Evolutionary conservation across 2,113 vertebrate species (phyloP).

Genomic region (Eulemur macaco): DNA sequence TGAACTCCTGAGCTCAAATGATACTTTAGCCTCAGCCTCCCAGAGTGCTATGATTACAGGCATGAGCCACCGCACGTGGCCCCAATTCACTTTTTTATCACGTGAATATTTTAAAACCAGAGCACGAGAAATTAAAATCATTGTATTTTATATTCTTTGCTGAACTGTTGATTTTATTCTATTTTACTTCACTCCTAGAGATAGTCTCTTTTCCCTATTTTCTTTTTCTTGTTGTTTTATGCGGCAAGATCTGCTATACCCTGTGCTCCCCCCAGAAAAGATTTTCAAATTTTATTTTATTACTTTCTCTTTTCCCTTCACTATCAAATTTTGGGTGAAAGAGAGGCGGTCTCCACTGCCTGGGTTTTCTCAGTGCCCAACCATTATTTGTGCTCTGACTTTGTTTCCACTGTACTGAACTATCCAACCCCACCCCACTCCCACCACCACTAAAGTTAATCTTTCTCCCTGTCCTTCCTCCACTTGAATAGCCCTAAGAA

Average conservation of each 20-base stretch:
- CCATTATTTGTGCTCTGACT: not conserved
- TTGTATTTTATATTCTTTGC: not conserved
- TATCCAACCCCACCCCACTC: too few relatives aligned
- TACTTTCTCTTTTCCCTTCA: not conserved
- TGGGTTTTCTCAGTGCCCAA: not conserved
- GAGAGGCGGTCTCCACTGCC: rapidly evolving
- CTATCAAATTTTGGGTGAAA: not conserved
- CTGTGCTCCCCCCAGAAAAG: not conserved
- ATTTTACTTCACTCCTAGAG: not conserved
- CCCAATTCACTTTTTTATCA: not conserved
- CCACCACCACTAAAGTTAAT: not conserved
- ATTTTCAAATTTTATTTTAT: not conserved
- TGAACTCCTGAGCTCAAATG: too few relatives aligned
- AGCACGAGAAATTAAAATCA: not conserved
- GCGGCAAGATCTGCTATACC: not conserved
- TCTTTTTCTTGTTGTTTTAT: not conserved
- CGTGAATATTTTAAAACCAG: not conserved
- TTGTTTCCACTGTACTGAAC: not conserved
- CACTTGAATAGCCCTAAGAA: not conserved
- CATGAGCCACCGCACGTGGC: too few relatives aligned
- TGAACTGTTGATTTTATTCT: not conserved
- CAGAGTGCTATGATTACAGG: too few relatives aligned
- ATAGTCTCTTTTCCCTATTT: not conserved
- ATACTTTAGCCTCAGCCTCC: too few relatives aligned
- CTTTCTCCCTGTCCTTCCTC: rapidly evolving